A percentile compares a stretch with the other conserved stretches of the same genome.
Conservation (phyloP, 2,888 invertebrate genomes). For the Noctua pronuba region DNA sequence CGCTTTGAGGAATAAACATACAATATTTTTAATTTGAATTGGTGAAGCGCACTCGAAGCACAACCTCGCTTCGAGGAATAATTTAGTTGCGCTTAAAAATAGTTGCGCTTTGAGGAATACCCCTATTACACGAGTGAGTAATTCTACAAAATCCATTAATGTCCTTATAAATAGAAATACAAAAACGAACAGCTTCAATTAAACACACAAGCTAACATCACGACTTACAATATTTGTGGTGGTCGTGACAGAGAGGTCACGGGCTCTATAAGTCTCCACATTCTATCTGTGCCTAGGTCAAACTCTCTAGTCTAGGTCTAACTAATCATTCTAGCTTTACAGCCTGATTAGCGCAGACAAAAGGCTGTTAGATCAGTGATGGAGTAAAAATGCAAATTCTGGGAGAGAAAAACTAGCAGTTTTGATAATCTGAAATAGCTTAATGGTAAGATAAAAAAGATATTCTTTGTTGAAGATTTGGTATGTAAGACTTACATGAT, state of each 20-base stretch:
- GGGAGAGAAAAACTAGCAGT: slow-evolving; percentile 8
- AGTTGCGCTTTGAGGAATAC: no score
- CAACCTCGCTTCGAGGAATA: no score
- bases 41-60: no score
- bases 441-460: not conserved
- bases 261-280: slow-evolving; percentile 75
- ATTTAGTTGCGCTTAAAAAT: no score
- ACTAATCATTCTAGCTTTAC: slow-evolving; percentile 64
- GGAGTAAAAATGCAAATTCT: slow-evolving; percentile 33
- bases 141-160: not conserved
- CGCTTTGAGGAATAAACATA: no score
- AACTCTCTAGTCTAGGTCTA: slow-evolving; percentile 83
- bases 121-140: not conserved
- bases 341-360: slow-evolving; percentile 57
- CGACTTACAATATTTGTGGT: slow-evolving; percentile 80
- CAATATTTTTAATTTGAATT: no score
- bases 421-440: slow-evolving; percentile 11
- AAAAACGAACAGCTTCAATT: slow-evolving; percentile 52
- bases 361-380: slow-evolving; percentile 18
- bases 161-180: slow-evolving; percentile 19
- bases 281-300: slow-evolving; percentile 84
- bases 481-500: no score
- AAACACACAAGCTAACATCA: slow-evolving; percentile 73
- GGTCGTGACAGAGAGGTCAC: slow-evolving; percentile 84
- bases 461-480: no score